Evolutionary conservation across 1,140 invertebrate species (phyloP).

Genomic region (Harlomillsia oculata): DNA sequence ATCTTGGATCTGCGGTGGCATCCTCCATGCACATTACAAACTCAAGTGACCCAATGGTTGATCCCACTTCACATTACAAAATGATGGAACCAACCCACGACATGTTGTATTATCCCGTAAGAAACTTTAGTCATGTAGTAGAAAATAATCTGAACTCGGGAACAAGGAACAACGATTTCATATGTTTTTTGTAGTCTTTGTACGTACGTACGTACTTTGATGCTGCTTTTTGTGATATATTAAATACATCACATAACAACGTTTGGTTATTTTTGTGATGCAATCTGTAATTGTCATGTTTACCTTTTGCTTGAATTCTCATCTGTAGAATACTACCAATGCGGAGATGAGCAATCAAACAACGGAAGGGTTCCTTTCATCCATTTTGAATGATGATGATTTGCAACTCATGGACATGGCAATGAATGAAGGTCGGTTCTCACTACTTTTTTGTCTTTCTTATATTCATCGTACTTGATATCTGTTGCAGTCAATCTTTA

Average conservation of each 20-base stretch:
- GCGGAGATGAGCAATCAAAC: slow-evolving; percentile 57
- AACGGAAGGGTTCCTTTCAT: slow-evolving; percentile 71
- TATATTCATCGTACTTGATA: too few relatives aligned
- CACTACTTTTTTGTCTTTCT: too few relatives aligned
- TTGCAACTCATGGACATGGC: slow-evolving; percentile 81
- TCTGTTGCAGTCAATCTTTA: too few relatives aligned
- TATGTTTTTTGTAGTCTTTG: not conserved
- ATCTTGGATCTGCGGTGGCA: slow-evolving; percentile 61
- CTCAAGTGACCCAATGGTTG: slow-evolving; percentile 36
- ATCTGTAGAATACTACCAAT: slow-evolving; percentile 38
- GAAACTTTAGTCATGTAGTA: slow-evolving; percentile 23
- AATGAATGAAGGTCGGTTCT: slow-evolving; percentile 72
- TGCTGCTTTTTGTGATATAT: not conserved
- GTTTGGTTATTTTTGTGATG: not conserved
- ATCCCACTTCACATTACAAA: slow-evolving; percentile 31
- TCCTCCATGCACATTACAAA: slow-evolving; percentile 66
- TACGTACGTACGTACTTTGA: not conserved
- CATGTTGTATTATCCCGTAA: slow-evolving; percentile 57
- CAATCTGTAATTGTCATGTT: not conserved
- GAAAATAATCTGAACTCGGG: not conserved
- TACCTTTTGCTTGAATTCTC: not conserved
- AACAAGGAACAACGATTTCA: not conserved
- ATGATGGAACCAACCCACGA: slow-evolving; percentile 47
- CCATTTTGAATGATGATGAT: slow-evolving; percentile 75
- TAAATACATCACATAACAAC: too few relatives aligned